phyloP scores from a whole-genome alignment of 2,888 invertebrate species.

The Gnatocerus cornutus region DNA sequence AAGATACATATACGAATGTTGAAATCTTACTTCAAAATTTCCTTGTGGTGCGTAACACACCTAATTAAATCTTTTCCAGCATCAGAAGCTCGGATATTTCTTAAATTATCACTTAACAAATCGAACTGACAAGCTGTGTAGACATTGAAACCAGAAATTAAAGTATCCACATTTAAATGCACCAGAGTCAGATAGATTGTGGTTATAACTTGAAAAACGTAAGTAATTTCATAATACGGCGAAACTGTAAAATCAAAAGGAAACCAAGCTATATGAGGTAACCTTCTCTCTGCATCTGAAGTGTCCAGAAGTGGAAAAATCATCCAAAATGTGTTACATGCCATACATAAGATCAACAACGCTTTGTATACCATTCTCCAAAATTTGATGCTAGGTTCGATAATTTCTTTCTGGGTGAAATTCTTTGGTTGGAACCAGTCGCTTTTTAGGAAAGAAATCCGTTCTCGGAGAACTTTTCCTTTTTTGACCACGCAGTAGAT shows the following conservation, averaged over 20 bases:
- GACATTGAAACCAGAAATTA: conserved; percentile 18
- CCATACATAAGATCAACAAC: background rate
- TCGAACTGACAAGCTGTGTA: conserved; percentile 6
- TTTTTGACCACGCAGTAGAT: conserved; percentile 5
- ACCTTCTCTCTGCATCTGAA: background rate
- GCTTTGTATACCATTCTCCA: conserved; percentile 5
- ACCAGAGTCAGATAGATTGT: background rate
- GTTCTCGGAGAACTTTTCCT: background rate
- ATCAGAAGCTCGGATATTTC: background rate
- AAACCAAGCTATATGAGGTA: conserved; percentile 21
- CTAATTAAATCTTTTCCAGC: background rate
- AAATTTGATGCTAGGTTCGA: conserved; percentile 3
- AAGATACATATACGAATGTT: background rate
- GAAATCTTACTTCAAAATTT: conserved; percentile 8
- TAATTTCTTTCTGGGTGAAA: background rate
- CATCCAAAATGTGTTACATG: conserved; percentile 11
- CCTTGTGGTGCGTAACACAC: background rate
- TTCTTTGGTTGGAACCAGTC: conserved; percentile 10
- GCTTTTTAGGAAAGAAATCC: background rate
- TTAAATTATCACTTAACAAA: conserved; percentile 8
- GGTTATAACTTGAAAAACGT: conserved; percentile 9
- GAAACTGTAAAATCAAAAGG: conserved; percentile 13
- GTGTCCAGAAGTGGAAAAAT: conserved; percentile 5
- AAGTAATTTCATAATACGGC: conserved; percentile 21
- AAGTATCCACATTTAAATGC: conserved; percentile 14